Base-by-base conservation (phyloP, 2,797 vertebrate genomes). In the Poecilia wingei region DNA sequence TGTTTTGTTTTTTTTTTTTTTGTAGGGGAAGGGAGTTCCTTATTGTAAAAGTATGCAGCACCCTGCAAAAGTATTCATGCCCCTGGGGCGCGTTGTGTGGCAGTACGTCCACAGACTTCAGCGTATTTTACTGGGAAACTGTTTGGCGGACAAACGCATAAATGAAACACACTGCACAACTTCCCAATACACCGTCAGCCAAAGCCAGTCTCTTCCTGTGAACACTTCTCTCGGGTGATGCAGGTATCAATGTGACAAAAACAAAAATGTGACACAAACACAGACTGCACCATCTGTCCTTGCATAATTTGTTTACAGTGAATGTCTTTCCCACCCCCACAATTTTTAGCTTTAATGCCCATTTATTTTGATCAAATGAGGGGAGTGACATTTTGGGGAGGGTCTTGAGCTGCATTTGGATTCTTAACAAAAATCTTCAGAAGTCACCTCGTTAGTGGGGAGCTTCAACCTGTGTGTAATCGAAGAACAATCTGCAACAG, bases 221-320 rank as follows among this genome's bases (percentile, higher is more conserved):
- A 91, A 82, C 85, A 78, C 70, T 86, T 83, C 14, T 61, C 86
- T 81, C 45, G 64, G 79, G 78, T 79, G 84, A 84, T 57, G 71
- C 72, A 25, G 85, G 82, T 80, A 87, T 88, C 77, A 87, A 87
- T 79, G 80, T 81, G 89, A 88, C 82, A 87, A 87, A 7, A 89
- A 90, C 80, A 80, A 41, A 6, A 41, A 41, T 41, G 39, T n/a
- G n/a, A n/a, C n/a, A n/a, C n/a, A n/a, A n/a, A n/a, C n/a, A n/a
- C n/a, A n/a, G n/a, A n/a, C n/a, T n/a, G n/a, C n/a, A n/a, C n/a
- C n/a, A n/a, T n/a, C n/a, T n/a, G n/a, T n/a, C n/a, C n/a, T n/a
- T n/a, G n/a, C n/a, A n/a, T n/a, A n/a, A 41, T 41, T 41, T 68
- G 20, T 13, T 41, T 68, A 43, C 39, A 41, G 25, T 8, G 41